Conservation (phyloP, 1,140 invertebrate genomes). For the Bombus impatiens region DNA sequence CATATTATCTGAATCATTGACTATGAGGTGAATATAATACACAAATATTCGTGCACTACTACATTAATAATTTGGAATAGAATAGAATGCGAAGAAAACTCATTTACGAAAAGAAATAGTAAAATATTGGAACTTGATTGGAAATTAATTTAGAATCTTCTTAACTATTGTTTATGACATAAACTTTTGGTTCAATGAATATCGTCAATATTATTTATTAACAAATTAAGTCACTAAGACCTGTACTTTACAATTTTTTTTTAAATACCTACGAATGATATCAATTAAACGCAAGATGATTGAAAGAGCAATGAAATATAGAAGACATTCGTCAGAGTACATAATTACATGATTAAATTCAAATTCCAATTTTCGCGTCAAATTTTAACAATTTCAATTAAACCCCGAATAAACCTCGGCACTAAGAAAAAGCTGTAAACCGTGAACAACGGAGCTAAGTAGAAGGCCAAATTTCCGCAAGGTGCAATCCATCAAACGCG, state of each 20-base stretch:
- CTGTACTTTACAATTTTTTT: too few species aligned
- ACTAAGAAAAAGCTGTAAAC: not conserved
- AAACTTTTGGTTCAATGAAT: too few species aligned
- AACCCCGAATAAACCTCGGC: not conserved
- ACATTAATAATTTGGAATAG: not conserved
- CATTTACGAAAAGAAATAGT: not conserved
- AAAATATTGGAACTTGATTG: not conserved
- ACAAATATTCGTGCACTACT: not conserved
- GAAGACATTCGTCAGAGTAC: not conserved
- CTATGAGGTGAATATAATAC: not conserved
- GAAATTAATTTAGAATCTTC: too few species aligned
- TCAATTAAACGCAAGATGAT: not conserved
- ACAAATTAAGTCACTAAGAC: not conserved
- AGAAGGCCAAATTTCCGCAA: not conserved
- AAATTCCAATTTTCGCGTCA: not conserved
- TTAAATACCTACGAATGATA: not conserved
- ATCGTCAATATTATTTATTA: not conserved
- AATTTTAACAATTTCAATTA: not conserved
- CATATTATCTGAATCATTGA: not conserved
- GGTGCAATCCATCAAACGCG: constrained; percentile 6
- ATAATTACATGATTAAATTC: not conserved
- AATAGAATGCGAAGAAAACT: not conserved
- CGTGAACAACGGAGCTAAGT: not conserved
- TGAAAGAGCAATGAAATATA: not conserved
- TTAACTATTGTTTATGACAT: too few species aligned